Percentiles rank a stretch among this genome's conserved stretches.
Evolutionary conservation across 2,888 invertebrate species (phyloP).

Genomic region (Osedax fenrisi): DNA sequence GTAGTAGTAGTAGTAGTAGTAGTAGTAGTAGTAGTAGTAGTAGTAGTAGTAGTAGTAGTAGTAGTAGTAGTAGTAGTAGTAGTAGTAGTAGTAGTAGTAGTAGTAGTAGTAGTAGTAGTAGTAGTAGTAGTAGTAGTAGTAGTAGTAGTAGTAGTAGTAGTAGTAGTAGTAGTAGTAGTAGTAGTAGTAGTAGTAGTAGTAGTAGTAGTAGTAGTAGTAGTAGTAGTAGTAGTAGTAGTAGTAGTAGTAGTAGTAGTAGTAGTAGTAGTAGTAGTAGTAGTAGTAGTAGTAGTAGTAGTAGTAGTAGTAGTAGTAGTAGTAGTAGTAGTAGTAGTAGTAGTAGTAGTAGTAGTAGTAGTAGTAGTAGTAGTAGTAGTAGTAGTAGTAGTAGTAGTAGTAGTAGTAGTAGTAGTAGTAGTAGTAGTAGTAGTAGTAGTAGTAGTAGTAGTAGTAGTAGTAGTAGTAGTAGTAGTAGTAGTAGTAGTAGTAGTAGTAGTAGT

Average conservation of each 20-base stretch:
- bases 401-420: not conserved
- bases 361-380: slow-evolving; percentile 2
- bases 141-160: not conserved
- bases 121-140: not conserved
- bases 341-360: not conserved
- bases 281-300: not conserved
- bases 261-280: not conserved
- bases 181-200: not conserved
- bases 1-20: not conserved
- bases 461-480: too few species aligned
- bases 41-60: not conserved
- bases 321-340: not conserved
- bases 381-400: not conserved
- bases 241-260: not conserved
- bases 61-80: not conserved
- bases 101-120: not conserved
- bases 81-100: not conserved
- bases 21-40: slow-evolving; percentile 2
- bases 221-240: not conserved
- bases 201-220: not conserved
- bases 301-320: slow-evolving; percentile 2
- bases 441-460: not conserved
- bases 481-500: not conserved
- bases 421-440: not conserved
- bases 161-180: not conserved